Evolutionary conservation across 2,113 vertebrate species (phyloP), one percentile per base, ranked within the genome.

Genomic region (Chunga burmeisteri): DNA sequence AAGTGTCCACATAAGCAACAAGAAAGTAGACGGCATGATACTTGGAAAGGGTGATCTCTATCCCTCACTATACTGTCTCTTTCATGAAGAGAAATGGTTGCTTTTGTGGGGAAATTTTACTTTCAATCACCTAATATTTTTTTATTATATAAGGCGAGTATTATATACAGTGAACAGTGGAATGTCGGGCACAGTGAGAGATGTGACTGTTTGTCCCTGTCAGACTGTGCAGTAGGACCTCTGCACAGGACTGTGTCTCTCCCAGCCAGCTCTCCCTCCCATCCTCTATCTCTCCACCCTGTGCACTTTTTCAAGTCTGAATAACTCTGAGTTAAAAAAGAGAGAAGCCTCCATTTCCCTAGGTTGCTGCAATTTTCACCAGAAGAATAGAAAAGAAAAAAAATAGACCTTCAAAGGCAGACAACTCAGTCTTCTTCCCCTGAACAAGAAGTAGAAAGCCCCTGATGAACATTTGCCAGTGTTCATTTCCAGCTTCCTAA

Each of bases 161-260:
- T n/a, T n/a, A n/a, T n/a, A n/a, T n/a, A n/a, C n/a, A n/a, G n/a
- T n/a, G n/a, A n/a, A n/a, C 8, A 55, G 20, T n/a, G 81, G 86
- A 75, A 82, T 34, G 9, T 6, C 55, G 46, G 29, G 47, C 25
- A n/a, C 16, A 56, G 10, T 17, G 20, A 75, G 10, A n/a, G 32
- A 38, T 19, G 9, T 0, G 0, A 34, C 6, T 2, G 0, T 34
- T 83, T 0, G 0, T 32, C 16, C 26, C 21, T 40, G 22, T 68
- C 16, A 38, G 46, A 44, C 1, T 56, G 22, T 40, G 19, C 30
- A n/a, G 55, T 16, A 61, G 38, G 19, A 59, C 19, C 4, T 65
- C 40, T 44, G 26, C 30, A 44, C 6, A 52, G 25, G 16, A 47
- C 23, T 25, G 6, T 0, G 0, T 25, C 7, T 66, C 32, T 78